These are phyloP conservation scores for Parauchenoglanis punctatus DNA, from an alignment of 2,797 vertebrate genomes.

Conservation along the genomic window DNA sequence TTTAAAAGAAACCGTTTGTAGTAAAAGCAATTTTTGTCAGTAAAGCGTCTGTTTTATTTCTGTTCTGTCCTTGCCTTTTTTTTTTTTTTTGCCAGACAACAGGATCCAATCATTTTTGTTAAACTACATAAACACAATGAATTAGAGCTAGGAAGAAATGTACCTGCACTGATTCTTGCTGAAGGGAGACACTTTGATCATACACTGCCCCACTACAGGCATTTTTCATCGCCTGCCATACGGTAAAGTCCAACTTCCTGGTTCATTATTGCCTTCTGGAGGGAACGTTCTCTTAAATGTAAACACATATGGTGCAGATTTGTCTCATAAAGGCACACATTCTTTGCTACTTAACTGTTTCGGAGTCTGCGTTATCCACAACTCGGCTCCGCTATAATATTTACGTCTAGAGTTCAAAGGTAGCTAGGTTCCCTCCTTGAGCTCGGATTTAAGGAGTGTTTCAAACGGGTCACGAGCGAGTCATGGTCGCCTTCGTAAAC, in stretches of 20 bases:
- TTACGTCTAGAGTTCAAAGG: constrained; percentile 62
- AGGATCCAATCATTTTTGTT: constrained; percentile 6
- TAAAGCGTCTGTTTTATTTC: not conserved
- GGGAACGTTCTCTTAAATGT: constrained; percentile 57
- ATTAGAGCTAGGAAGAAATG: not conserved
- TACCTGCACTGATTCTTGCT: constrained; percentile 7
- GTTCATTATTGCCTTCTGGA: constrained; percentile 62
- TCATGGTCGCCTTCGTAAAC: not conserved
- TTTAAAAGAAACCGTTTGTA: not conserved
- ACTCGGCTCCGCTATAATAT: constrained; percentile 61
- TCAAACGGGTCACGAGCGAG: not conserved
- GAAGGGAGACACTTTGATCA: constrained; percentile 21
- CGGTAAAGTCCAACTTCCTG: constrained; percentile 58
- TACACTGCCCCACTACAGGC: constrained; percentile 41
- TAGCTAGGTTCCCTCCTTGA: constrained; percentile 16
- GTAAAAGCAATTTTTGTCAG: not conserved
- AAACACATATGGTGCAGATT: constrained; percentile 73
- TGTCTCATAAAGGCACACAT: constrained; percentile 66
- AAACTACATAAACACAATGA: not conserved
- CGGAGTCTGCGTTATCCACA: constrained; percentile 66
- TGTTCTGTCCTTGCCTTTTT: too few species aligned
- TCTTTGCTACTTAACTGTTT: constrained; percentile 63
- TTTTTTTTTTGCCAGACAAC: too few species aligned
- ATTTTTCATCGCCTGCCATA: constrained; percentile 48
- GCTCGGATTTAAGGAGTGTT: constrained; percentile 37